These are phyloP conservation scores for Willisornis vidua DNA, from an alignment of 2,113 vertebrate species.

Conservation along the genomic window DNA sequence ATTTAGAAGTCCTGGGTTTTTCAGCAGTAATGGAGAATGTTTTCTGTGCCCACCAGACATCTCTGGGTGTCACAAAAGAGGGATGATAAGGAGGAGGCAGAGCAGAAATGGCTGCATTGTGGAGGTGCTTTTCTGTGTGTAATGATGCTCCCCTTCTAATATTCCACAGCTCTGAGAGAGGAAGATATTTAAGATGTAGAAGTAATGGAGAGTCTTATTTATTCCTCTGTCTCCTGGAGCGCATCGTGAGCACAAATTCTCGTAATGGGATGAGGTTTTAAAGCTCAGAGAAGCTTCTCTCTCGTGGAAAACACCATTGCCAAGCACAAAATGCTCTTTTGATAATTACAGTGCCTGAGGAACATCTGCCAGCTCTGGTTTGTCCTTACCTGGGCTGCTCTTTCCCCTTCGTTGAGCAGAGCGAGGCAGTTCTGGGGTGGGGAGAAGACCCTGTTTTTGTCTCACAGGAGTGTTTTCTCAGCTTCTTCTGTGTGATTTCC, in stretches of 20 bases:
- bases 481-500: neutral
- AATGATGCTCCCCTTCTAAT: constrained; percentile 38
- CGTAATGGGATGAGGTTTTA: constrained; percentile 16
- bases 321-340: neutral
- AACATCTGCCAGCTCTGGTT: constrained; percentile 47
- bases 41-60: constrained; percentile 34
- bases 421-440: neutral
- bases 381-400: neutral
- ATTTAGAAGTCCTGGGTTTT: constrained; percentile 12
- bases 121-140: neutral
- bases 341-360: neutral
- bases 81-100: constrained; percentile 11
- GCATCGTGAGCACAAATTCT: constrained; percentile 19
- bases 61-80: constrained; percentile 40
- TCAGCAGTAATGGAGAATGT: neutral
- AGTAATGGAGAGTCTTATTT: constrained; percentile 46
- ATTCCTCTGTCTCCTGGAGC: constrained; percentile 44
- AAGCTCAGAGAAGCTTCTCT: constrained; percentile 32
- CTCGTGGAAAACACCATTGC: constrained; percentile 16
- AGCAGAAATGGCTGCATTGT: neutral
- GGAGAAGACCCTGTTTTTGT: neutral
- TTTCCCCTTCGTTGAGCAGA: neutral
- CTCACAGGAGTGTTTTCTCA: neutral
- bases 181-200: constrained; percentile 7
- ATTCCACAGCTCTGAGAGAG: neutral